Base-by-base conservation (phyloP, 2,113 vertebrate genomes). In the Poecile atricapillus region DNA sequence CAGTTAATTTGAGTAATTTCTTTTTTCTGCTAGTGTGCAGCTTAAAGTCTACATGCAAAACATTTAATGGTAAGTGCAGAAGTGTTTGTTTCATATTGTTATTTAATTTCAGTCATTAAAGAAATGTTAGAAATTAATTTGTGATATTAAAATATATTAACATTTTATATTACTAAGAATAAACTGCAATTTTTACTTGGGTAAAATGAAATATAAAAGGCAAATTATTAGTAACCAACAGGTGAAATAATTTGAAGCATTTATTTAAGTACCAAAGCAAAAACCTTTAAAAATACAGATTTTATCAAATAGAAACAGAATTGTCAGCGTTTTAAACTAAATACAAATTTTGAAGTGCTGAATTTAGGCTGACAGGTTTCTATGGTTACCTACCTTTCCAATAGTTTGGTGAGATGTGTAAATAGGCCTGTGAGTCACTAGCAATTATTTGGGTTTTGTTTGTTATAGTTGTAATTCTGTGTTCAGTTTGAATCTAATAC, bases 391-490 rank as follows among this genome's bases (percentile, higher is more conserved):
- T 76, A 89, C 93, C 94, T 97, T 97, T 95, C 87, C 89, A 95
- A 59, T 86, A 96, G 96, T 97, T 98, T 97, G 89, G 95, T 87
- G 83, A 95, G 94, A 96, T 95, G 96, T 96, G 94, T 96, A 98
- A 97, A 98, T 97, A 94, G 95, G 95, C 96, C 86, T 97, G 52
- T 97, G 97, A 98, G 96, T 97, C 97, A 98, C 96, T 96, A 97
- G 93, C 97, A 98, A 98, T 98, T 98, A 98, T 97, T 98, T 98
- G 97, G 97, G 35, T 92, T 97, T 98, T 98, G 97, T 98, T 98
- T 98, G 97, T 98, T 98, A 91, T 95, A 76, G 93, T 97, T 83
- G 95, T 97, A 97, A 97, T 97, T 98, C 95, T 93, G 89, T 98
- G 94, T 98, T 98, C 97, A 92, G 94, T 94, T 93, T 96, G 97